These are phyloP conservation scores for Gymnocephalus cernua DNA, from an alignment of 2,113 vertebrate species.

Conservation along the genomic window DNA sequence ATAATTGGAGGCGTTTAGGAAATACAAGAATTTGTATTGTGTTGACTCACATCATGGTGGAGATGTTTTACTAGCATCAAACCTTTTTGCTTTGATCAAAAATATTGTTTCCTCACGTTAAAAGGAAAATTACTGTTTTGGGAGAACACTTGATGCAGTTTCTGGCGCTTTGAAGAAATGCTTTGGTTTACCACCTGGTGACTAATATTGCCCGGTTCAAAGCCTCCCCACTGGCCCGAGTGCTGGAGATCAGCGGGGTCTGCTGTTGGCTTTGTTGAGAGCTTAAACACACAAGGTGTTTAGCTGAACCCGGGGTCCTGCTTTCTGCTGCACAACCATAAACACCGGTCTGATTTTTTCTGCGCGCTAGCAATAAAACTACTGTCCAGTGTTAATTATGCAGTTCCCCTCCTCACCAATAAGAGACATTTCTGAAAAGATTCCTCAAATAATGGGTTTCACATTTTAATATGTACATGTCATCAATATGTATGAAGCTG, in stretches of 20 bases:
- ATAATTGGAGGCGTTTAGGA: slow-evolving; percentile 41
- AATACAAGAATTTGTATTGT: slow-evolving; percentile 37
- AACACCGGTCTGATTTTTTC: slow-evolving; percentile 16
- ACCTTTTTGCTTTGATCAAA: slow-evolving; percentile 26
- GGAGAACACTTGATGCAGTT: slow-evolving; percentile 26
- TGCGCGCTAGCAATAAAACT: slow-evolving; percentile 46
- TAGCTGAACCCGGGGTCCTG: slow-evolving; percentile 23
- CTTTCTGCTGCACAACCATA: slow-evolving; percentile 24
- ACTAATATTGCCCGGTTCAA: slow-evolving; percentile 71
- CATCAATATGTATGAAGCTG: background rate
- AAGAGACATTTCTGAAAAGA: slow-evolving; percentile 5
- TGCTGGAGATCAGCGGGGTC: slow-evolving; percentile 52
- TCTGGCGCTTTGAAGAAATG: slow-evolving; percentile 67
- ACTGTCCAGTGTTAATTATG: slow-evolving; percentile 30
- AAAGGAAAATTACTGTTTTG: slow-evolving; percentile 62
- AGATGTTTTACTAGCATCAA: background rate
- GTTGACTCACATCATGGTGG: background rate
- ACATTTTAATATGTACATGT: background rate
- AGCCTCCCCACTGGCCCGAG: slow-evolving; percentile 54
- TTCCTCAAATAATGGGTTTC: background rate
- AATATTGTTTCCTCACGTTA: slow-evolving; percentile 26
- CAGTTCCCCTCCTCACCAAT: background rate
- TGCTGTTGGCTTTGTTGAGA: slow-evolving; percentile 58
- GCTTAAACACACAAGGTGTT: slow-evolving; percentile 58
- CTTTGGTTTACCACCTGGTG: slow-evolving; percentile 65